These are phyloP conservation scores for Neosalanx taihuensis DNA, from an alignment of 2,797 vertebrate species.

Conservation along the genomic window DNA sequence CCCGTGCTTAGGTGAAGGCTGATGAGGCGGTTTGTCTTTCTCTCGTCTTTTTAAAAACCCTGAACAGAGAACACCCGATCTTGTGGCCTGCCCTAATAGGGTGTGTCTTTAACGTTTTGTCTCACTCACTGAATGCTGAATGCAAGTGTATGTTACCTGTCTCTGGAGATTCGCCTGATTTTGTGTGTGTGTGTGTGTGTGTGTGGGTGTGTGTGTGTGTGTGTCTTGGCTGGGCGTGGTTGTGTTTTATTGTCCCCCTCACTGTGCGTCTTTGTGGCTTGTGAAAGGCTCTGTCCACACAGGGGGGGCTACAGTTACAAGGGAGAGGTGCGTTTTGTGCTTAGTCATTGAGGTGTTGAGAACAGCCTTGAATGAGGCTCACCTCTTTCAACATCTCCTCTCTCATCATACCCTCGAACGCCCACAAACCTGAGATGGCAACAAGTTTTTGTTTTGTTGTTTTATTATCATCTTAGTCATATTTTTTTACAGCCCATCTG, in stretches of 20 bases:
- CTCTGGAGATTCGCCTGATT: constrained; percentile 44
- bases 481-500: no score
- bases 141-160: constrained; percentile 52
- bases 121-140: constrained; percentile 48
- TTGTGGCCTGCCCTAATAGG: constrained; percentile 60
- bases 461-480: no score
- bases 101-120: constrained; percentile 68
- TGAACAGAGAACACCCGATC: constrained; percentile 62
- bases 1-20: constrained; percentile 7
- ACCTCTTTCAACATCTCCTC: neutral
- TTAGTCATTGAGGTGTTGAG: constrained; percentile 3
- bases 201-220: constrained; percentile 3
- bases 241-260: constrained; percentile 11
- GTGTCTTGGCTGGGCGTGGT: neutral
- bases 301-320: constrained; percentile 5
- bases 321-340: neutral
- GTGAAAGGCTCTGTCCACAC: constrained; percentile 1
- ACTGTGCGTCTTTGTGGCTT: constrained; percentile 3
- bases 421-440: no score
- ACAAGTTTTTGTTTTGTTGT: no score
- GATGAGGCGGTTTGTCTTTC: constrained; percentile 15
- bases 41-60: constrained; percentile 21
- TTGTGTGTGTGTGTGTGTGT: neutral
- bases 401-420: neutral
- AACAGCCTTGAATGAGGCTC: neutral